Conservation (phyloP, 2,888 invertebrate species). For the Melinopterus prodromus region DNA sequence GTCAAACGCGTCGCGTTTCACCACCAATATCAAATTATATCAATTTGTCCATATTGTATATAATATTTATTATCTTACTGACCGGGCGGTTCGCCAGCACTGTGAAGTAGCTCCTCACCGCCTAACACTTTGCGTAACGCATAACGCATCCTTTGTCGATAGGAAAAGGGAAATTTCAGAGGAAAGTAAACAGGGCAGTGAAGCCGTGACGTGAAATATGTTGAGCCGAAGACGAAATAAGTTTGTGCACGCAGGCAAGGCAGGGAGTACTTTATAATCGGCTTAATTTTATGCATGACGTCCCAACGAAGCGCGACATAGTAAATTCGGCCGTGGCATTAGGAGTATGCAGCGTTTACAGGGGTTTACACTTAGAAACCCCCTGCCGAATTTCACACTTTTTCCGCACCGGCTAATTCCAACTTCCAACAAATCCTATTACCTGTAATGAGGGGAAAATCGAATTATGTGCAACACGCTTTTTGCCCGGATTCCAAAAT, state of each 20-base stretch:
- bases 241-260: neutral
- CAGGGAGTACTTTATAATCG: slow-evolving; percentile 32
- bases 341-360: slow-evolving; percentile 9
- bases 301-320: slow-evolving; percentile 27
- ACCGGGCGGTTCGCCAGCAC: no score
- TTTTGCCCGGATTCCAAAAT: no score
- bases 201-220: neutral
- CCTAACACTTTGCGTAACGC: no score
- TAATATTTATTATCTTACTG: neutral
- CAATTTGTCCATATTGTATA: neutral
- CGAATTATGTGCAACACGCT: no score
- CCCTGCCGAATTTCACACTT: neutral
- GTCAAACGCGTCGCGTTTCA: neutral
- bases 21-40: neutral
- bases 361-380: neutral
- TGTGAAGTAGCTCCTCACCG: no score
- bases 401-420: slow-evolving; percentile 20
- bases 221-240: slow-evolving; percentile 4
- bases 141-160: no score
- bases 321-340: slow-evolving; percentile 24
- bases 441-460: neutral
- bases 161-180: no score
- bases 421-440: slow-evolving; percentile 20
- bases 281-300: slow-evolving; percentile 34
- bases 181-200: neutral